Evolutionary conservation across 2,113 vertebrate genomes (phyloP).

Genomic region (Maylandia zebra): DNA sequence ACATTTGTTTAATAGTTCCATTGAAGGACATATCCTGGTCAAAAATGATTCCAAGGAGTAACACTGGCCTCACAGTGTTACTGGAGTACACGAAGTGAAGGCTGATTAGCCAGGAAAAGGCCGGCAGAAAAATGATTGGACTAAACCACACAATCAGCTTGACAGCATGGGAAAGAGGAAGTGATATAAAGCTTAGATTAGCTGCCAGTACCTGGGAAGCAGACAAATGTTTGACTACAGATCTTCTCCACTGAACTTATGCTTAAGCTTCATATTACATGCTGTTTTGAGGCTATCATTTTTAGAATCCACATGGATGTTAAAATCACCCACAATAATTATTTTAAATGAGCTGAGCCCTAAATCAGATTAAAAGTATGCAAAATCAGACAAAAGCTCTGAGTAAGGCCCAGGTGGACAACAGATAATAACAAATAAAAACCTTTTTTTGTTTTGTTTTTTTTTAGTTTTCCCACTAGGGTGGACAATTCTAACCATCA

Average conservation of each 20-base stretch:
- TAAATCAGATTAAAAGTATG: background rate
- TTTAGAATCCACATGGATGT: background rate
- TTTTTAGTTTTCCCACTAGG: background rate
- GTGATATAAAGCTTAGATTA: background rate
- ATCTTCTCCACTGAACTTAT: background rate
- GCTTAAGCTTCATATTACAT: background rate
- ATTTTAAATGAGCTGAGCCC: background rate
- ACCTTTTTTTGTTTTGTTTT: accelerated
- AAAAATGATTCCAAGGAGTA: background rate
- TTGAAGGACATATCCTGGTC: background rate
- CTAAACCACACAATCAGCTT: background rate
- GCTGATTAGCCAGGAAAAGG: background rate
- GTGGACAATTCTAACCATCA: background rate
- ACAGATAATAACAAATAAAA: background rate
- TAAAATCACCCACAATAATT: background rate
- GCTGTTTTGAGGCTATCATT: background rate
- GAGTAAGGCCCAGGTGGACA: background rate
- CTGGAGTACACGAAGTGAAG: background rate
- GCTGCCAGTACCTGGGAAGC: background rate
- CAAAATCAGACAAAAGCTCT: background rate
- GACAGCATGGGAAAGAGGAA: background rate
- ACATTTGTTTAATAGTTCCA: background rate
- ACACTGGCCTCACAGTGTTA: background rate
- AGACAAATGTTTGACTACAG: background rate
- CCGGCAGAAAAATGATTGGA: background rate